These are phyloP conservation scores for Stichopus horrens DNA, from an alignment of 53 echinoderm and acorn worm genomes.

Conservation along the genomic window DNA sequence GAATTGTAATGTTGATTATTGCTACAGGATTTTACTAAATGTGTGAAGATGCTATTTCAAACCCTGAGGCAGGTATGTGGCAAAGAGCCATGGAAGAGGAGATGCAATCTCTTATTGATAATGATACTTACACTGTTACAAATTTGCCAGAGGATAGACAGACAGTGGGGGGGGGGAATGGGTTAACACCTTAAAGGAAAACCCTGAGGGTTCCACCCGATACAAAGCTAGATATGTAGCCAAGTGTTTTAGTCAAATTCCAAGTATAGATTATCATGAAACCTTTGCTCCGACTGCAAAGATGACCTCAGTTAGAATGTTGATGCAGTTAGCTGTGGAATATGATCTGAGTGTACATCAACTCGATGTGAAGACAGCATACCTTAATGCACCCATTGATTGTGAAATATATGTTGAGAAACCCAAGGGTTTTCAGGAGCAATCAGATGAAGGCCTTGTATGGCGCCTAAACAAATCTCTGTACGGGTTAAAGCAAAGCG, in stretches of 20 bases:
- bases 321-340: slow-evolving; percentile 29
- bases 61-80: slow-evolving; percentile 35
- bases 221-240: slow-evolving; percentile 43
- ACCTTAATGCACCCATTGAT: slow-evolving; percentile 56
- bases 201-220: not conserved
- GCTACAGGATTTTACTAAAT: slow-evolving; percentile 23
- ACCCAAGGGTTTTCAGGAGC: slow-evolving; percentile 38
- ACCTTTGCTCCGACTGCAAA: slow-evolving; percentile 47
- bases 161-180: slow-evolving; percentile 10
- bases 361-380: slow-evolving; percentile 49
- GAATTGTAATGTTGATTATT: slow-evolving; percentile 23
- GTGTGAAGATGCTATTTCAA: slow-evolving; percentile 38
- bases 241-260: slow-evolving; percentile 31
- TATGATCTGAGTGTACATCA: slow-evolving; percentile 32
- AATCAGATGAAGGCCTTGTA: slow-evolving; percentile 34
- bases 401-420: slow-evolving; percentile 48
- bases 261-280: slow-evolving; percentile 48
- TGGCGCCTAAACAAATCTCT: slow-evolving; percentile 58
- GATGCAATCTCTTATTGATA: slow-evolving; percentile 41
- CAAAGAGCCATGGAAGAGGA: slow-evolving; percentile 54
- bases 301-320: slow-evolving; percentile 35
- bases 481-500: slow-evolving; percentile 59
- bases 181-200: slow-evolving; percentile 46
- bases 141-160: slow-evolving; percentile 48
- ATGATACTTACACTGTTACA: slow-evolving; percentile 43